A percentile compares a stretch with the other conserved stretches of the same genome.
phyloP scores from a whole-genome alignment of 92 coral and sea anemone genomes.

The Parazoanthus swiftii region DNA sequence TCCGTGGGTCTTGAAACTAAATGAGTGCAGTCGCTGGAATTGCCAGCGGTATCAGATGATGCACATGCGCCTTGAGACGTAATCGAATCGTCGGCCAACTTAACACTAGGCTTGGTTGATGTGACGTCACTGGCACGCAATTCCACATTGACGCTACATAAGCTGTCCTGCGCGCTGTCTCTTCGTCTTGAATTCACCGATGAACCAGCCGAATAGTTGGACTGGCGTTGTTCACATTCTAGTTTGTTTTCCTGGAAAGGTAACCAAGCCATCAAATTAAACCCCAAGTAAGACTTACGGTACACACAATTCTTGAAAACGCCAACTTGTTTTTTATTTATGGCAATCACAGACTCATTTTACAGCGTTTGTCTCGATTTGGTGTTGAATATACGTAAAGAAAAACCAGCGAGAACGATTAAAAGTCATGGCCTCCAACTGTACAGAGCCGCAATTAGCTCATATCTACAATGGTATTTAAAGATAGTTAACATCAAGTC shows the following conservation, averaged over 20 bases:
- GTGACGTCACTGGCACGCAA: background rate
- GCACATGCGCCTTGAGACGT: slow-evolving; percentile 13
- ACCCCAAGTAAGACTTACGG: background rate
- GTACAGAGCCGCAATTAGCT: too few species aligned
- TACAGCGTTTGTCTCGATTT: too few species aligned
- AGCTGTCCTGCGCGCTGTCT: slow-evolving; percentile 4
- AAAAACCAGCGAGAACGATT: too few species aligned
- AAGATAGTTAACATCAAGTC: too few species aligned
- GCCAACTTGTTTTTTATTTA: background rate
- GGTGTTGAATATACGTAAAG: too few species aligned
- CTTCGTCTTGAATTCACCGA: slow-evolving; percentile 7
- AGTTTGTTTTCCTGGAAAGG: slow-evolving; percentile 1
- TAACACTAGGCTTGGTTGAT: background rate
- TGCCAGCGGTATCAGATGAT: background rate
- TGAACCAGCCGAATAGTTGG: background rate
- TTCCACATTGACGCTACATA: background rate
- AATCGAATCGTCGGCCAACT: background rate
- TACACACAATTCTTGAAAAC: background rate
- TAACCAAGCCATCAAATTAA: background rate
- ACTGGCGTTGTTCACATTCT: background rate
- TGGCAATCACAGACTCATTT: too few species aligned
- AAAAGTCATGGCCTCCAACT: too few species aligned
- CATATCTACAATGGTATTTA: too few species aligned
- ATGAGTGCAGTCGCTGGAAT: background rate
- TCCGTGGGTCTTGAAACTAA: background rate